phyloP scores from a whole-genome alignment of 2,888 invertebrate genomes.

The Meiosimyza decipiens region DNA sequence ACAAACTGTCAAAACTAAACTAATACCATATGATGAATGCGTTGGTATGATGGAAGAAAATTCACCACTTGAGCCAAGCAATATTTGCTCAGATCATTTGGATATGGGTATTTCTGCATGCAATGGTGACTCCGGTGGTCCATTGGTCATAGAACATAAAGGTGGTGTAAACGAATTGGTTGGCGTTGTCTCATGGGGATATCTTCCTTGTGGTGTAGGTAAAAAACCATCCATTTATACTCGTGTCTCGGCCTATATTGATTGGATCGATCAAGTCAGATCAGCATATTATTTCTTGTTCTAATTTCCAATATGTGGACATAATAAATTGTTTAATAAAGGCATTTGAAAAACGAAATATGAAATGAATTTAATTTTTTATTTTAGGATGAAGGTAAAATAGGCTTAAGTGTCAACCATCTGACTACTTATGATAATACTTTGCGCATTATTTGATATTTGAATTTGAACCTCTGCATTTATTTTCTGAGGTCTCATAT shows the following conservation, averaged over 20 bases:
- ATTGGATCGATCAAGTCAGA: slow-evolving; percentile 62
- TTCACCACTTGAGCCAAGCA: slow-evolving; percentile 57
- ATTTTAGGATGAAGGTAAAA: no score
- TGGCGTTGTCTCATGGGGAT: slow-evolving; percentile 70
- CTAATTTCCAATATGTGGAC: slow-evolving; percentile 40
- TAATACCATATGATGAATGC: slow-evolving; percentile 55
- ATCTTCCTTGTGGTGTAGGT: slow-evolving; percentile 65
- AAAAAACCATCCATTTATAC: slow-evolving; percentile 68
- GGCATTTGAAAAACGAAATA: not conserved
- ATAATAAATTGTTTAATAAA: slow-evolving; percentile 2
- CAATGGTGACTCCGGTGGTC: slow-evolving; percentile 65
- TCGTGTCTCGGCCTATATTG: slow-evolving; percentile 64
- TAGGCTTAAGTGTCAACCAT: no score
- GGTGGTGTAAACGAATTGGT: slow-evolving; percentile 55
- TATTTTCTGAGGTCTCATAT: no score
- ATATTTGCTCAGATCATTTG: slow-evolving; percentile 68
- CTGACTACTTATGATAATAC: no score
- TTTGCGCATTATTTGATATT: no score
- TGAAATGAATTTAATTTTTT: no score
- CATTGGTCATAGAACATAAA: slow-evolving; percentile 54
- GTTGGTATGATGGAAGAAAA: slow-evolving; percentile 47
- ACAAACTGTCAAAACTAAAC: slow-evolving; percentile 56
- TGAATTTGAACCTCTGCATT: no score
- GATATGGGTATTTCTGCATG: slow-evolving; percentile 67
- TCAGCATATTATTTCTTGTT: slow-evolving; percentile 52